These are phyloP conservation scores for Catalaphyllia jardinei DNA, from an alignment of 64 coral and sea anemone genomes.

Conservation along the genomic window DNA sequence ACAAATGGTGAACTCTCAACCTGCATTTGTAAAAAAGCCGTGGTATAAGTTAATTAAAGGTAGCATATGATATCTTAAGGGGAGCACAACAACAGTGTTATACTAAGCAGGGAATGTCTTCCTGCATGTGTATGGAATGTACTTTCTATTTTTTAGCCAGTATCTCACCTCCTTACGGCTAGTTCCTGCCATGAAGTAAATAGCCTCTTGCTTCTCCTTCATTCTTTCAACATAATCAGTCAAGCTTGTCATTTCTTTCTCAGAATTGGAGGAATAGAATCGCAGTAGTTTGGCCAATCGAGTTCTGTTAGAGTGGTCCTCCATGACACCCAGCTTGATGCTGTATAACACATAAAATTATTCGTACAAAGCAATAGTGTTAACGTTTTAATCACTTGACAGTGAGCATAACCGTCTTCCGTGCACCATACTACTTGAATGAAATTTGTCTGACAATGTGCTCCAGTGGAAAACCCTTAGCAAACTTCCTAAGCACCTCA, in stretches of 20 bases:
- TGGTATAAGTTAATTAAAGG: too few species aligned
- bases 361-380: too few species aligned
- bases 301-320: slow-evolving; percentile 98
- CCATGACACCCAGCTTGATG: slow-evolving; percentile 96
- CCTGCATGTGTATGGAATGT: background rate
- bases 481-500: background rate
- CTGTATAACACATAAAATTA: slow-evolving; percentile 22
- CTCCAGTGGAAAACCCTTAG: too few species aligned
- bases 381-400: too few species aligned
- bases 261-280: slow-evolving; percentile 93
- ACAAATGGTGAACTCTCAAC: slow-evolving; percentile 97
- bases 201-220: slow-evolving; percentile 99
- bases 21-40: slow-evolving; percentile 2
- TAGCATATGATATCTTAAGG: too few species aligned
- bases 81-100: too few species aligned
- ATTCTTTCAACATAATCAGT: slow-evolving; percentile 93
- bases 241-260: slow-evolving; percentile 91
- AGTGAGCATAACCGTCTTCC: too few species aligned
- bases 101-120: background rate
- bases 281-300: slow-evolving; percentile 92
- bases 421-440: too few species aligned
- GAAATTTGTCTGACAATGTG: too few species aligned
- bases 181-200: slow-evolving; percentile 99
- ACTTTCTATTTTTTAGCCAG: background rate
- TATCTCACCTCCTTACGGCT: slow-evolving; percentile 82